Evolutionary conservation across 2,113 vertebrate genomes (phyloP), one percentile per base, ranked within the genome.

Genomic region (Ptilonorhynchus violaceus): DNA sequence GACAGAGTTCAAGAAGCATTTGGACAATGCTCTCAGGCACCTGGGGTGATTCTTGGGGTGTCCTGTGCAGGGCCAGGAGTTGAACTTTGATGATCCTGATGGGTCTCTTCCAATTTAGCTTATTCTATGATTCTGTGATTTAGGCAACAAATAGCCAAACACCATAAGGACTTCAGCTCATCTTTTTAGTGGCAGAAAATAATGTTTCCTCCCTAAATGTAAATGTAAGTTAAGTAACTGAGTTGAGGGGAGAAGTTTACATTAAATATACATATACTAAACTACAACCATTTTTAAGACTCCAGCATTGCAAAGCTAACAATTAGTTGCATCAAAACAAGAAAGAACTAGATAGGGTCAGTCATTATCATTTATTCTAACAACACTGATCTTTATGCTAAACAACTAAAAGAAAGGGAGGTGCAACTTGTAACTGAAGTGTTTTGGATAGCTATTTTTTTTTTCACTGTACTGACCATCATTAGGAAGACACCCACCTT

Each of bases 131-230:
- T 11, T 30, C 28, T 33, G 6, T 41, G 20, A 55, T 33, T 15
- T n/a, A 1, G 4, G 62, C 31, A 37, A 31, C 2, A 1, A 42
- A 30, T 3, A 59, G 24, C 27, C 44, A 47, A 52, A 42, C 19
- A 53, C 37, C 2, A 0, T 3, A 58, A 58, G 20, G 28, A 75
- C 28, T 46, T 37, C 2, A 42, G 17, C 19, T 66, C 30, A 8
- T 7, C 9, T 27, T 80, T 83, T 33, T 5, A 64, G 11, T 9
- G 15, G 50, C 55, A 56, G 21, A 73, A 69, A 13, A 0, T 0
- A 11, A 6, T 30, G 16, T 28, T 28, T 73, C 46, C n/a, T 30
- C 15, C 17, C 3, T 39, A 18, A 79, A 31, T 8, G 8, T 58
- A 46, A 72, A 17, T 33, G 11, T 20, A 63, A 47, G 17, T 68